phyloP scores from a whole-genome alignment of 2,797 vertebrate genomes.

The Antennarius maculatus region DNA sequence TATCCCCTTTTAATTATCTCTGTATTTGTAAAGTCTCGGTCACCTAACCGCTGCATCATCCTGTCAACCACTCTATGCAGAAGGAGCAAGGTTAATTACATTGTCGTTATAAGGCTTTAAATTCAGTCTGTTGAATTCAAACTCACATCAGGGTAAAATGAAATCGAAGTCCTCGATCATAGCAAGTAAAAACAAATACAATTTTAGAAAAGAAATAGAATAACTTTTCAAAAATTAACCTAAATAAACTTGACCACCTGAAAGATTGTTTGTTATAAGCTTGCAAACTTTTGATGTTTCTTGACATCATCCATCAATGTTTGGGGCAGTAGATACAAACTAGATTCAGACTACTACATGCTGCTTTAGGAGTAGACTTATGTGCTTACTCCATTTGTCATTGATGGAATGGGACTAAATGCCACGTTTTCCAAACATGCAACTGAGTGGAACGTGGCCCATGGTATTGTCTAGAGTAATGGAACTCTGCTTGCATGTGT shows the following conservation, averaged over 20 bases:
- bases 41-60: constrained; percentile 46
- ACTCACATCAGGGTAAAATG: constrained; percentile 18
- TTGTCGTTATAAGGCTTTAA: constrained; percentile 34
- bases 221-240: not conserved
- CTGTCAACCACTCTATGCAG: constrained; percentile 42
- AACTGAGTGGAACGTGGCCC: too few species aligned
- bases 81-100: constrained; percentile 53
- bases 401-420: not conserved
- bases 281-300: not conserved
- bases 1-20: constrained; percentile 65
- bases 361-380: constrained; percentile 10
- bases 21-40: constrained; percentile 51
- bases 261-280: not conserved
- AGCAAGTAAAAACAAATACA: not conserved
- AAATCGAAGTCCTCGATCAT: constrained; percentile 4
- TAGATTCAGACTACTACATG: not conserved
- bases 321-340: not conserved
- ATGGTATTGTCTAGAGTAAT: too few species aligned
- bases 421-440: too few species aligned
- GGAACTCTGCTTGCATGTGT: too few species aligned
- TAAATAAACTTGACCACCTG: not conserved
- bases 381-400: constrained; percentile 4
- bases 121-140: constrained; percentile 6
- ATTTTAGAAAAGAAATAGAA: not conserved
- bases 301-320: not conserved